phyloP scores from a whole-genome alignment of 2,888 invertebrate genomes.

The Gastrophysa polygoni region DNA sequence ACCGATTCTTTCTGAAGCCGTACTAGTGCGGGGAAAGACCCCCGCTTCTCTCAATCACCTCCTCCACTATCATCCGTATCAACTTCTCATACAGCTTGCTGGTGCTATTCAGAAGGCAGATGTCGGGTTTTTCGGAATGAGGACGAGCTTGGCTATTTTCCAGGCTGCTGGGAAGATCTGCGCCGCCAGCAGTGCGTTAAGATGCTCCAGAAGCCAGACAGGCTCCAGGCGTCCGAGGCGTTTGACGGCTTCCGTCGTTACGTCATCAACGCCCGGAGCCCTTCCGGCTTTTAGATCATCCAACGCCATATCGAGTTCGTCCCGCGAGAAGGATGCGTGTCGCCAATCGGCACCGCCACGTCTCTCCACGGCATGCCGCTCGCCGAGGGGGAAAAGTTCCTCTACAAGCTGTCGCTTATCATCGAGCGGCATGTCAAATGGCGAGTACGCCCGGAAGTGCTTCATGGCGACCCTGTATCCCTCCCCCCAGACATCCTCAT shows the following conservation, averaged over 20 bases:
- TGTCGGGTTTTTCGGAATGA: too few relatives aligned
- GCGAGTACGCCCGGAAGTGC: background rate
- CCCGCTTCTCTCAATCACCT: background rate
- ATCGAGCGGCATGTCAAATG: background rate
- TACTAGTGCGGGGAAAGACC: background rate
- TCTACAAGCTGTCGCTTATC: background rate
- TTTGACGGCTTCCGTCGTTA: slow-evolving; percentile 4
- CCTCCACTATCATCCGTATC: background rate
- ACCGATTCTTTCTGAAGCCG: background rate
- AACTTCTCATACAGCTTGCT: slow-evolving; percentile 5
- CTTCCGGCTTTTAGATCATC: background rate
- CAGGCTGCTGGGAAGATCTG: background rate
- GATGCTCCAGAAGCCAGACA: background rate
- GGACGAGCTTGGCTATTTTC: background rate
- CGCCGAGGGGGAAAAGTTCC: background rate
- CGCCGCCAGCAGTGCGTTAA: background rate
- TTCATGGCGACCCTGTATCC: background rate
- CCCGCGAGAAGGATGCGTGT: too few relatives aligned
- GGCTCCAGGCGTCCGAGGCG: background rate
- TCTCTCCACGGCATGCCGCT: background rate
- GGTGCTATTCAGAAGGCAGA: background rate
- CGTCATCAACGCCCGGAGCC: slow-evolving; percentile 2
- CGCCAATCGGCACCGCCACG: background rate
- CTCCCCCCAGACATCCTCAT: background rate
- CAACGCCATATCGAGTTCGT: background rate